A percentile compares a stretch with the other conserved stretches of the same genome.
These are phyloP conservation scores for Mystacides longicornis DNA, from an alignment of 2,888 invertebrate genomes.

Conservation along the genomic window DNA sequence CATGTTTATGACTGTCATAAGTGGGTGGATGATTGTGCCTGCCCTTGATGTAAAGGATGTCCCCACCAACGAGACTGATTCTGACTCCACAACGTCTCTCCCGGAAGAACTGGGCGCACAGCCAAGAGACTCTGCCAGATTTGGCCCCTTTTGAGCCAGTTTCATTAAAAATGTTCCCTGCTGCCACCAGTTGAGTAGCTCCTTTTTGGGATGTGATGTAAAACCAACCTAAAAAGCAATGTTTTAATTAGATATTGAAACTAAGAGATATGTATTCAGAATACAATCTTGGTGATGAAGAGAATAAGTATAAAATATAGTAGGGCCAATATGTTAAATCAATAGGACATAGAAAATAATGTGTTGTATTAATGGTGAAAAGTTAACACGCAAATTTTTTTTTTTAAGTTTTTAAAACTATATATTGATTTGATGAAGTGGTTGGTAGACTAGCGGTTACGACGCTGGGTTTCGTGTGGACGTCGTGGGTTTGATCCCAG, in stretches of 20 bases:
- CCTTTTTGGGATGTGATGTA: constrained; percentile 47
- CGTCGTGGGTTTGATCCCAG: too few species aligned
- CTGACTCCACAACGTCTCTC: constrained; percentile 44
- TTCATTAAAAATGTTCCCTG: constrained; percentile 47
- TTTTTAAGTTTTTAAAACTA: too few species aligned
- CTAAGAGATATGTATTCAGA: too few species aligned
- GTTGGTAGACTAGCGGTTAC: too few species aligned
- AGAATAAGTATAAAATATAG: too few species aligned
- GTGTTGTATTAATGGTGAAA: too few species aligned
- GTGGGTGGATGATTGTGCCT: constrained; percentile 44
- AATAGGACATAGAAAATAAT: too few species aligned
- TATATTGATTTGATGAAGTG: too few species aligned
- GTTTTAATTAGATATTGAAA: neutral
- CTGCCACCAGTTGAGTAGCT: constrained; percentile 43
- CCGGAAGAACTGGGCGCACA: constrained; percentile 45
- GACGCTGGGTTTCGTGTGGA: too few species aligned
- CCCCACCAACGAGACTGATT: constrained; percentile 44
- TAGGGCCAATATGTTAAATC: too few species aligned
- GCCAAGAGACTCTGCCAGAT: constrained; percentile 46
- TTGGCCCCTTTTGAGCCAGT: constrained; percentile 46
- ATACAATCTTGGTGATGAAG: too few species aligned
- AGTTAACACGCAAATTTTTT: too few species aligned
- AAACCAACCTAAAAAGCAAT: constrained; percentile 34
- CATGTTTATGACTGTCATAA: constrained; percentile 43
- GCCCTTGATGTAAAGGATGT: constrained; percentile 44